Conservation (phyloP, 2,113 vertebrate genomes). For the Cyanistes caeruleus region DNA sequence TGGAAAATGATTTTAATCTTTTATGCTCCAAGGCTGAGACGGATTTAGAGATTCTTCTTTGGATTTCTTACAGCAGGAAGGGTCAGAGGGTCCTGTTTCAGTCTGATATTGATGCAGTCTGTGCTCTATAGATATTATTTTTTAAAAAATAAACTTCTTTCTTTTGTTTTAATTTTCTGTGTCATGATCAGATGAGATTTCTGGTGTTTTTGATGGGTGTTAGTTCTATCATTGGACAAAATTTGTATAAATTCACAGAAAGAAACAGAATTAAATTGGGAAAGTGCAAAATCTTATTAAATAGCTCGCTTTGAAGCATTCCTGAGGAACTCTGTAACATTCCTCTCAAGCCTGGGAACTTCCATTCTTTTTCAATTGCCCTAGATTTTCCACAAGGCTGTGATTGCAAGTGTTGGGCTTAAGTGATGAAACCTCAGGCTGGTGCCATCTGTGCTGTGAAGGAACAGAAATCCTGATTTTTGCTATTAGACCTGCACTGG, state of each 20-base stretch:
- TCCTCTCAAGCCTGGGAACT: not conserved
- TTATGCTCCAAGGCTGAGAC: not conserved
- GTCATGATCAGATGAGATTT: not conserved
- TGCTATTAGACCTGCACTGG: not conserved
- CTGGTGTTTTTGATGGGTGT: not conserved
- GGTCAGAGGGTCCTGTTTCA: not conserved
- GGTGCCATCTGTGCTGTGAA: conserved; percentile 63
- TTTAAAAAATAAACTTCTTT: not conserved
- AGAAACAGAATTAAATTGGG: not conserved
- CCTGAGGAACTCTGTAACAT: not conserved
- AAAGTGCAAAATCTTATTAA: not conserved
- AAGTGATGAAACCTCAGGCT: conserved; percentile 38
- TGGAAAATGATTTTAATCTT: not conserved
- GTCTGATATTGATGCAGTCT: not conserved
- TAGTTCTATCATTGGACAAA: accelerated
- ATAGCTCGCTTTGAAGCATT: not conserved
- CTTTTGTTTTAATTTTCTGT: not conserved
- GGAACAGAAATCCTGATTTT: conserved; percentile 20
- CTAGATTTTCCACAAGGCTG: not conserved
- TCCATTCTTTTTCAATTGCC: not conserved
- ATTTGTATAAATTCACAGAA: not conserved
- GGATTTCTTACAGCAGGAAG: not conserved
- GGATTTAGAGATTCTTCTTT: not conserved
- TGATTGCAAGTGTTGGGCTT: conserved; percentile 10
- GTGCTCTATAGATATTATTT: not conserved